Conservation (phyloP, 37 sponge, comb jelly and placozoan species). For the Oscarella lobularis region DNA sequence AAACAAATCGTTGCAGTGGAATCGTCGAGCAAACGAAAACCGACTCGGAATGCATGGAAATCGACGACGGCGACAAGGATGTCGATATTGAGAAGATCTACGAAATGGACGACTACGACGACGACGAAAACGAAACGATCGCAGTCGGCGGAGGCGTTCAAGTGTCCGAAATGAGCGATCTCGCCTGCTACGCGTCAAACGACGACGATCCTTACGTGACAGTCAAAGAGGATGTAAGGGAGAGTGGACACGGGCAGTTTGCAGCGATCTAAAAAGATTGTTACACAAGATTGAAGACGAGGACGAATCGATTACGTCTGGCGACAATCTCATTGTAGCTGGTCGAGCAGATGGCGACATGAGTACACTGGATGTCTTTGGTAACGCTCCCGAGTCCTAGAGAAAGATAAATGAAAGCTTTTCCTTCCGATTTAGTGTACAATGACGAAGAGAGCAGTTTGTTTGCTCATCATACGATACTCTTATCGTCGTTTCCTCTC, state of each 20-base stretch:
- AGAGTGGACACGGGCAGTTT: neutral
- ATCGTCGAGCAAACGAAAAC: too few species aligned
- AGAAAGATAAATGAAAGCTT: too few species aligned
- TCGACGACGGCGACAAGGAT: neutral
- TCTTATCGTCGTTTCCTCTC: slow-evolving; percentile 77
- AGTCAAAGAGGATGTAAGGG: slow-evolving; percentile 29
- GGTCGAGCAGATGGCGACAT: slow-evolving; percentile 88
- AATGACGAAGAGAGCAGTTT: slow-evolving; percentile 23
- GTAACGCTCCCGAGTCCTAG: too few species aligned
- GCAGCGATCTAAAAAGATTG: slow-evolving; percentile 1
- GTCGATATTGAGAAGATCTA: neutral
- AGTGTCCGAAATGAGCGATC: slow-evolving; percentile 36
- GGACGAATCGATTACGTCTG: slow-evolving; percentile 37
- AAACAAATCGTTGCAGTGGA: too few species aligned
- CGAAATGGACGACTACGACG: neutral
- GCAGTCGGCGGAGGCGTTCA: too few species aligned
- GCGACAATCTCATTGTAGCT: slow-evolving; percentile 70
- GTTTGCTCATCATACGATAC: slow-evolving; percentile 64
- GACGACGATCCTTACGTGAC: slow-evolving; percentile 89
- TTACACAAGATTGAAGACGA: slow-evolving; percentile 53
- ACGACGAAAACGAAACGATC: too few species aligned
- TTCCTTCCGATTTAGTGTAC: slow-evolving; percentile 13
- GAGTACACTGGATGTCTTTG: slow-evolving; percentile 70
- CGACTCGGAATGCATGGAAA: neutral
- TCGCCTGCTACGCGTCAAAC: slow-evolving; percentile 60